Percentiles rank a stretch among this genome's conserved stretches.
These are phyloP conservation scores for Taurulus bubalis DNA, from an alignment of 2,113 vertebrate species.

Conservation along the genomic window DNA sequence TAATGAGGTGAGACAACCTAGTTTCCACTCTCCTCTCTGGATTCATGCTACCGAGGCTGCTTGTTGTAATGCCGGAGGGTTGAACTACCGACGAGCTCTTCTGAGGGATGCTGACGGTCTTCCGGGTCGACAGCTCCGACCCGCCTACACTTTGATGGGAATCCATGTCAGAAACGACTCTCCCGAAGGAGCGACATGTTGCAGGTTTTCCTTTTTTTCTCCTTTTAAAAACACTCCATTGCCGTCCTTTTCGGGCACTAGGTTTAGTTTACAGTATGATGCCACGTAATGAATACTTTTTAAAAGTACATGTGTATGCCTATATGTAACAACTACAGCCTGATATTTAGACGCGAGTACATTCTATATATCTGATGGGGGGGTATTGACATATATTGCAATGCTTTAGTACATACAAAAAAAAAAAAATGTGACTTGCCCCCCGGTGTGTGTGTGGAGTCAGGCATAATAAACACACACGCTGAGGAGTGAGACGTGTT, in stretches of 20 bases:
- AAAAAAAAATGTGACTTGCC: slow-evolving; percentile 13
- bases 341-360: slow-evolving; percentile 56
- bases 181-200: neutral
- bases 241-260: neutral
- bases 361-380: slow-evolving; percentile 71
- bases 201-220: neutral
- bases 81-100: slow-evolving; percentile 1
- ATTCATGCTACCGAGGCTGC: slow-evolving; percentile 31
- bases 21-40: slow-evolving; percentile 35
- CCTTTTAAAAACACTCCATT: slow-evolving; percentile 22
- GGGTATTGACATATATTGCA: slow-evolving; percentile 80
- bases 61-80: slow-evolving; percentile 2
- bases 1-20: slow-evolving; percentile 72
- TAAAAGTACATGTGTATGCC: slow-evolving; percentile 7
- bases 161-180: neutral
- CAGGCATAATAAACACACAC: slow-evolving; percentile 38
- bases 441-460: slow-evolving; percentile 47
- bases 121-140: neutral
- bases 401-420: slow-evolving; percentile 65
- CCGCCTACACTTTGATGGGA: neutral
- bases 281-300: slow-evolving; percentile 50
- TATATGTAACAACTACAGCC: slow-evolving; percentile 50
- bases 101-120: neutral
- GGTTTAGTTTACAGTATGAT: slow-evolving; percentile 52
- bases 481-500: slow-evolving; percentile 35